A percentile compares a stretch with the other conserved stretches of the same genome.
Evolutionary conservation across 2,113 vertebrate species (phyloP).

Genomic region (Microcebus jonahi): DNA sequence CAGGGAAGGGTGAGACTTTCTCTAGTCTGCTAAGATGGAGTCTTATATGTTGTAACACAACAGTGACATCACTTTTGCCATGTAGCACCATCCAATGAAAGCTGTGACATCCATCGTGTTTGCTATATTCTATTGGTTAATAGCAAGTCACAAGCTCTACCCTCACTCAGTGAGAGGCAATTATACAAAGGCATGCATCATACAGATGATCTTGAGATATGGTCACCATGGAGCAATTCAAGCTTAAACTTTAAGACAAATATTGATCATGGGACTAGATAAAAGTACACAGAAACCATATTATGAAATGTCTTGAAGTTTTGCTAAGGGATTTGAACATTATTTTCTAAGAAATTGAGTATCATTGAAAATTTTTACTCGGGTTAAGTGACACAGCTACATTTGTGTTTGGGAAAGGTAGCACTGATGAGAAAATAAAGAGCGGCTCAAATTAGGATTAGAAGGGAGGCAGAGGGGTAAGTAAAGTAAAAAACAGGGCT

Average conservation of each 20-base stretch:
- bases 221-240: background rate
- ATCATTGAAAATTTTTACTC: background rate
- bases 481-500: background rate
- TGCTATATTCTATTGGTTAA: background rate
- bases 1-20: background rate
- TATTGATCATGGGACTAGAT: background rate
- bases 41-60: background rate
- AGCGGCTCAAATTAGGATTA: background rate
- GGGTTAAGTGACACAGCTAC: background rate
- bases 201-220: background rate
- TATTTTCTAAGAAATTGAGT: background rate
- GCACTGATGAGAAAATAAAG: background rate
- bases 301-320: background rate
- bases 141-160: background rate
- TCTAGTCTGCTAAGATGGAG: background rate
- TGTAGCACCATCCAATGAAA: background rate
- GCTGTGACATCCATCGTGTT: background rate
- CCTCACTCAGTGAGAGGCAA: background rate
- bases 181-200: background rate
- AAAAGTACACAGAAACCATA: background rate
- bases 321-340: background rate
- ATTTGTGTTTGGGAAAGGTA: background rate
- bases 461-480: background rate
- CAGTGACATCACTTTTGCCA: background rate
- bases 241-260: background rate